Evolutionary conservation across 2,888 invertebrate genomes (phyloP), one percentile per base, ranked within the genome.

Genomic region (Anticlea derivata): DNA sequence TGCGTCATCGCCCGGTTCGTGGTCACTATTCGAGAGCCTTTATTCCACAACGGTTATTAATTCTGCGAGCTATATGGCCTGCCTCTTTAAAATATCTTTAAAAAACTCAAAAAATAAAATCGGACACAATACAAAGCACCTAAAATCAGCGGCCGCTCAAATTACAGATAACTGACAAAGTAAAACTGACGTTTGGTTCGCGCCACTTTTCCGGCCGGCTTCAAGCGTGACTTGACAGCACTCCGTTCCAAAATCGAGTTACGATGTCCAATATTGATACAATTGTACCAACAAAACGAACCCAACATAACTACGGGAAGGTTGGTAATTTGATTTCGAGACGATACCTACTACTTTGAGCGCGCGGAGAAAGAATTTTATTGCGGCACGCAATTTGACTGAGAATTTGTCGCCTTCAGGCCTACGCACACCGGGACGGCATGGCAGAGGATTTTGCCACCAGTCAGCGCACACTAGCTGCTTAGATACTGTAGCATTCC

Each of bases 181-280:
- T 34, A 47, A 47, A 48, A 47, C 40, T 44, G 45, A 46, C 40
- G 17, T 23, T 43, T 33, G 23, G 22, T 39, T 45, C 12, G 6
- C 33, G 34, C 17, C 29, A 40, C 30, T 43, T 43, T 43, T 7
- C 33, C 26, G 30, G 38, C 29, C 33, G 13, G 31, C 39, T 38
- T 46, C 74, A 63, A 66, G 65, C 69, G 70, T 65, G 70, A 70
- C 68, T 73, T 77, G 80, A 78, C 78, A 72, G 73, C 73, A 69
- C 70, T 75, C 61, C 67, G 70, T 73, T 67, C 71, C 68, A 70
- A 82, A 84, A 83, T 83, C 75, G 75, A 81, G 77, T 86, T 86
- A 84, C 77, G 74, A 75, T 75, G 75, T 78, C 80, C 85, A 84
- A 86, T 86, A 84, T 85, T 83, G 83, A 85, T 83, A 84, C 80